These are phyloP conservation scores for Balaeniceps rex DNA, from an alignment of 2,113 vertebrate species.

Conservation along the genomic window DNA sequence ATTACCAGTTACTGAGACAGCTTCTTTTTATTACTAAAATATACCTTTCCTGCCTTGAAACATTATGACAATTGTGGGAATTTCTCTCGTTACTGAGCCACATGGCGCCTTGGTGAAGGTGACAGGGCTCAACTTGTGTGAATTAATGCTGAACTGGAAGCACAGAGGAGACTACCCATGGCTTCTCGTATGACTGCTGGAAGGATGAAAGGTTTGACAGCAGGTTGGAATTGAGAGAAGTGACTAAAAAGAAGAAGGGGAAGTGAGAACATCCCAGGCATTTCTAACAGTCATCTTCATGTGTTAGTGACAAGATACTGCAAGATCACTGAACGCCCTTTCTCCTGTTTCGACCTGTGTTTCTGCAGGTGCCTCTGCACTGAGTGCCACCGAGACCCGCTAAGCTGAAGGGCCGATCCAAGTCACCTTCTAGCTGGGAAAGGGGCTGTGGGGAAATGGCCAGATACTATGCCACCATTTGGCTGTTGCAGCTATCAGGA, in stretches of 20 bases:
- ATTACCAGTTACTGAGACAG: neutral
- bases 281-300: neutral
- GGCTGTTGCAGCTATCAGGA: neutral
- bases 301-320: neutral
- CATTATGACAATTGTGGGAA: neutral
- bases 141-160: neutral
- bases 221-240: neutral
- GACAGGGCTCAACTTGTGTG: neutral
- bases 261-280: neutral
- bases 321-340: neutral
- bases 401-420: neutral
- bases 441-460: neutral
- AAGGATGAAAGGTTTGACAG: neutral
- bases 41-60: neutral
- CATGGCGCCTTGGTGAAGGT: neutral
- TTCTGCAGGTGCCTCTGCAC: neutral
- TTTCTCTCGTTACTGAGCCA: neutral
- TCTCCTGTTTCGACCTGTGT: neutral
- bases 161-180: neutral
- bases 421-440: neutral
- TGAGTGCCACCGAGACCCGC: neutral
- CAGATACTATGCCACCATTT: neutral
- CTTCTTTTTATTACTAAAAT: constrained; percentile 6
- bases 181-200: neutral
- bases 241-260: neutral